phyloP scores from a whole-genome alignment of 1,140 invertebrate species.

The Anthonomus grandis region DNA sequence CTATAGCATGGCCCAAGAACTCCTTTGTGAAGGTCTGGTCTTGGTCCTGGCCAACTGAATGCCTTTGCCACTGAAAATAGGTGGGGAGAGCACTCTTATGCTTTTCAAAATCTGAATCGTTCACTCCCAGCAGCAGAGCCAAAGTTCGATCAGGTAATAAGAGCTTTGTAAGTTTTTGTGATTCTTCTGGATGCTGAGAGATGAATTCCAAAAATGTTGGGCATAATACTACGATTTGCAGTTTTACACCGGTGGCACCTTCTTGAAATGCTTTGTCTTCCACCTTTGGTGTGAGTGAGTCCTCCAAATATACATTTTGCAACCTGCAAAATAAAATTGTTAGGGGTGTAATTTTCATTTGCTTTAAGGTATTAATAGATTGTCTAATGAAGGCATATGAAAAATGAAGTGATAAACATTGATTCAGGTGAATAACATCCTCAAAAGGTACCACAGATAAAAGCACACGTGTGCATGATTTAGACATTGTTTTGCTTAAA shows the following conservation, averaged over 20 bases:
- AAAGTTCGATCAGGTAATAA: conserved; percentile 68
- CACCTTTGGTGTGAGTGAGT: conserved; percentile 55
- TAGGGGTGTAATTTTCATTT: not conserved
- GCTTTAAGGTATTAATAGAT: no score
- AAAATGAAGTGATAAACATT: no score
- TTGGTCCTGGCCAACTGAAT: conserved; percentile 69
- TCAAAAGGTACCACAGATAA: no score
- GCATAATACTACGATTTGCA: conserved; percentile 77
- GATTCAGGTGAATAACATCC: no score
- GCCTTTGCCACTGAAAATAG: conserved; percentile 73
- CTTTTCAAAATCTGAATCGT: conserved; percentile 58
- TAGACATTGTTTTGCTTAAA: no score
- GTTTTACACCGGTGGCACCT: conserved; percentile 60
- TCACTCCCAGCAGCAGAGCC: conserved; percentile 74
- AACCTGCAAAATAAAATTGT: conserved; percentile 56
- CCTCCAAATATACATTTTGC: conserved; percentile 68
- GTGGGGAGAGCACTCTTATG: conserved; percentile 62
- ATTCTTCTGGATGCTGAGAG: conserved; percentile 53
- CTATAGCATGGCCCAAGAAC: conserved; percentile 71
- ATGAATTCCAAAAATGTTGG: conserved; percentile 66
- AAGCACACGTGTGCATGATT: no score
- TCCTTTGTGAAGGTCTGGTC: conserved; percentile 78
- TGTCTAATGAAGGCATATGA: not conserved
- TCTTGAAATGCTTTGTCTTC: conserved; percentile 56
- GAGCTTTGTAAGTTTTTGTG: conserved; percentile 57